Base-by-base conservation (phyloP, 1,140 invertebrate species). In the Helicoverpa zea region DNA sequence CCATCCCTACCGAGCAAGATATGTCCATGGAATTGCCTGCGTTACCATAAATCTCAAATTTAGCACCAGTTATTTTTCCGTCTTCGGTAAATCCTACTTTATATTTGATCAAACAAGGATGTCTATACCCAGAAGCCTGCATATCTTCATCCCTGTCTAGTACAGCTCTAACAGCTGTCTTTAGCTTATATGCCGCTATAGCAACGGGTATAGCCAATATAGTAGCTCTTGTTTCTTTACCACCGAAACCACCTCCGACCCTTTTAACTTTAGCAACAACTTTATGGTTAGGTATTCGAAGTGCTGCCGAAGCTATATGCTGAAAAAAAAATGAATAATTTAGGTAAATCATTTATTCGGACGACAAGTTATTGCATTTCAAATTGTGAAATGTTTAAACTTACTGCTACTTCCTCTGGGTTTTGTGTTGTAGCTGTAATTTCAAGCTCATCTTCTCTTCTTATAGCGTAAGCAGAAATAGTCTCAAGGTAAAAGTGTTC, bases 401-500 rank as follows among this genome's bases (percentile, higher is more conserved):
- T 89, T 88, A 94, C 93, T 47, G 89, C 88, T 72, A 94, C 95
- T 91, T 98, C 97, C 0, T 96, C 95, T 0, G 98, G 97, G 96
- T 97, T 96, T 94, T 99, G 99, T 0, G 98, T 97, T 0, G 98
- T 98, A 70, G 96, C 96, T 87, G 97, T 97, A 12, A 99, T 90
- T 93, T 99, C 98, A 75, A 99, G 95, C 92, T 99, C 98, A 84
- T 98, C 97, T 86, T 97, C 97, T 87, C 97, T 96, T 76, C 96
- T 97, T 0, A 98, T 94, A 1, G 97, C 98, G 58, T 98, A 94
- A 47, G 96, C 90, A 23, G 96, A 96, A 35, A 99, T 96, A 0
- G 98, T 99, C 95, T 95, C 94, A 81, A 99, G 94, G 94, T 99
- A 99, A 95, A 99, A 99, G 93, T 99, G 99, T 93, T 99, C 98